Evolutionary conservation across 2,888 invertebrate species (phyloP).

Genomic region (Nomada goodeniana): DNA sequence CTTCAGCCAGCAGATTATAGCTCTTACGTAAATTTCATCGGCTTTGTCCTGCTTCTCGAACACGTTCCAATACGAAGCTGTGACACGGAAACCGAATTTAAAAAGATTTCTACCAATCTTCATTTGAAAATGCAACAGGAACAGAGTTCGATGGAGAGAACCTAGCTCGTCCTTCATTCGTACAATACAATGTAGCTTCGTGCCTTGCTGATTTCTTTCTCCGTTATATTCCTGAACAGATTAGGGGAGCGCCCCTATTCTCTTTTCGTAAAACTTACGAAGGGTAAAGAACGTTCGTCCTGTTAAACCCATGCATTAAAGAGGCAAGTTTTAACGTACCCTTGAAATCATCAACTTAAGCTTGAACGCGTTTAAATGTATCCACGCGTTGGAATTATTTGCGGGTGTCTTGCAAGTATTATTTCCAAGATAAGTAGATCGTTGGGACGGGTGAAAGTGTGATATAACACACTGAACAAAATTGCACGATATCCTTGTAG

Average conservation of each 20-base stretch:
- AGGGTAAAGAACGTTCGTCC: constrained; percentile 48
- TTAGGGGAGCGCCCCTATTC: constrained; percentile 61
- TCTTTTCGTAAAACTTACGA: constrained; percentile 50
- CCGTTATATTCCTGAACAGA: constrained; percentile 63
- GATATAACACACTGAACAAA: constrained; percentile 59
- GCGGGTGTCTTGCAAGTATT: not conserved
- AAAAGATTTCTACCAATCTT: constrained; percentile 4
- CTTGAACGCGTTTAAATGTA: constrained; percentile 12
- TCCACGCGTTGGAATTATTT: not conserved
- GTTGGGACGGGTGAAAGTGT: constrained; percentile 59
- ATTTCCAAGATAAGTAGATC: constrained; percentile 44
- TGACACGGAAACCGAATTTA: constrained; percentile 27
- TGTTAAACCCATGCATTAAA: constrained; percentile 38
- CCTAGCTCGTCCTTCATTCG: constrained; percentile 14
- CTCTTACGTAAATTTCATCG: constrained; percentile 68
- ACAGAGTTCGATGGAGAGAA: not conserved
- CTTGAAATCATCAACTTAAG: constrained; percentile 7
- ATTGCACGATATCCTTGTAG: constrained; percentile 18
- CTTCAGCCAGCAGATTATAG: constrained; percentile 70
- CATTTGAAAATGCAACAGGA: not conserved
- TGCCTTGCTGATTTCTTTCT: constrained; percentile 58
- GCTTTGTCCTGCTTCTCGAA: constrained; percentile 75
- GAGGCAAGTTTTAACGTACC: constrained; percentile 38
- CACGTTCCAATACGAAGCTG: constrained; percentile 69
- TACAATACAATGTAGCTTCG: constrained; percentile 38